phyloP scores from a whole-genome alignment of 2,797 vertebrate genomes.

The Pelodytes ibericus region DNA sequence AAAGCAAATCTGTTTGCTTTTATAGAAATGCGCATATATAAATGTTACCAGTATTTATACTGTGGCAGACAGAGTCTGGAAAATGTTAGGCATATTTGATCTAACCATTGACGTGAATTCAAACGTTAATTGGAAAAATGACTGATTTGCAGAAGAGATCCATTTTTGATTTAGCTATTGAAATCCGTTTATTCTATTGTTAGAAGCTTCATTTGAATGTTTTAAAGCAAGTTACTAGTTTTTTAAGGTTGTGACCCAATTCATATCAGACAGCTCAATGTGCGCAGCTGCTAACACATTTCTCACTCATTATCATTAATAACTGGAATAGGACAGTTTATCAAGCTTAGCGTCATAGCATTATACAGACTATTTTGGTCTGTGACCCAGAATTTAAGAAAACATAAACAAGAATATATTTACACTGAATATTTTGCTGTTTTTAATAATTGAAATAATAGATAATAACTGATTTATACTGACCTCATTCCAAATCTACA shows the following conservation, averaged over 20 bases:
- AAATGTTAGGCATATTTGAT: too few species aligned
- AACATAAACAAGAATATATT: neutral
- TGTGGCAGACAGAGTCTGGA: too few species aligned
- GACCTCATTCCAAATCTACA: neutral
- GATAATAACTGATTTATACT: neutral
- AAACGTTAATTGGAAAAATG: too few species aligned
- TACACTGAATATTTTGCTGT: neutral
- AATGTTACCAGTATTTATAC: too few species aligned
- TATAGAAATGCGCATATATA: too few species aligned
- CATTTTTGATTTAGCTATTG: too few species aligned
- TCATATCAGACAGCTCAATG: neutral
- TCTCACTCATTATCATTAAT: neutral
- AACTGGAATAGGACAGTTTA: neutral
- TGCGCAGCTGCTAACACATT: neutral
- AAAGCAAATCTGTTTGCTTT: too few species aligned
- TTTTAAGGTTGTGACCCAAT: neutral
- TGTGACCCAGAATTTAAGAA: neutral
- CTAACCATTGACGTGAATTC: too few species aligned
- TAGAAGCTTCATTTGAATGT: too few species aligned
- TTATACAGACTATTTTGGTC: neutral
- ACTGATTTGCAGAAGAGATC: too few species aligned
- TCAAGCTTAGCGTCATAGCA: too few species aligned
- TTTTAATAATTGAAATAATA: neutral
- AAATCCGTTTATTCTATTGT: too few species aligned
- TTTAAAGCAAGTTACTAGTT: neutral